These are phyloP conservation scores for Ernsta delagoae DNA, from an alignment of 2,888 invertebrate species.

Conservation along the genomic window DNA sequence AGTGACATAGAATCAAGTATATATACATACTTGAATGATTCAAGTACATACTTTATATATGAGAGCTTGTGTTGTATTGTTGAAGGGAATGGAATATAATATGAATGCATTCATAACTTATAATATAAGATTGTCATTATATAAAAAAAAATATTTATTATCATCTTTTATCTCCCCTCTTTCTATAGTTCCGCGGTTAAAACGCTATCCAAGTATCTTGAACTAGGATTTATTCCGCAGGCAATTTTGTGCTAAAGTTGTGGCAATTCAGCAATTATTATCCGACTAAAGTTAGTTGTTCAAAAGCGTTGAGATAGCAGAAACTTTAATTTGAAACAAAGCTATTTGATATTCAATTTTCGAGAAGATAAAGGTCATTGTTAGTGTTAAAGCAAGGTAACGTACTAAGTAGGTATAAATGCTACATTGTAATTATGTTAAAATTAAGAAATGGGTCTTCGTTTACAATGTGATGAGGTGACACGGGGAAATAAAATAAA, in stretches of 20 bases:
- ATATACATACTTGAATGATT: neutral
- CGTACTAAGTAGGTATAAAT: no score
- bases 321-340: slow-evolving; percentile 6
- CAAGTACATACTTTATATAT: neutral
- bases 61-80: no score
- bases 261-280: slow-evolving; percentile 4
- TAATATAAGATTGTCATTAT: no score
- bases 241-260: neutral
- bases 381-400: no score
- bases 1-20: neutral
- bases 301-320: slow-evolving; percentile 1
- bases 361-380: no score
- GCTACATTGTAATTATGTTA: no score
- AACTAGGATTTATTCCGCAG: slow-evolving; percentile 1
- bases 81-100: no score
- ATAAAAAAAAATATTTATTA: neutral
- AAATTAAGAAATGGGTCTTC: no score
- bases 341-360: slow-evolving; percentile 2
- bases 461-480: no score
- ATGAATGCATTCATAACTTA: no score
- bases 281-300: neutral
- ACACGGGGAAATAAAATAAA: no score
- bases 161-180: neutral
- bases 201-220: neutral
- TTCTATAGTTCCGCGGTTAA: neutral